Evolutionary conservation across 2,888 invertebrate genomes (phyloP).

Genomic region (Lampropteryx suffumata): DNA sequence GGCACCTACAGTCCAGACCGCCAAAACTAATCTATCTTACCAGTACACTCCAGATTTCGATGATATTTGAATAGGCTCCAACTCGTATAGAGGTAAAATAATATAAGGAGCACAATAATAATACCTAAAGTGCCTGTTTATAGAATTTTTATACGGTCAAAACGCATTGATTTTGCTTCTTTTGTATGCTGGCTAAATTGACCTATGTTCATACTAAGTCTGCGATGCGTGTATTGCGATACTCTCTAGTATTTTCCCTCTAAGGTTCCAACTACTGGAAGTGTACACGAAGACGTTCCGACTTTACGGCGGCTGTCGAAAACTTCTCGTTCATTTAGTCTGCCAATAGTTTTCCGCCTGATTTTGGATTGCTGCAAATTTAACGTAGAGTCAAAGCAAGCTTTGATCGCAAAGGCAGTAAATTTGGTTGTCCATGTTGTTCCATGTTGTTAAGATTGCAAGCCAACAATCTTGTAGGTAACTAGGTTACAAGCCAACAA

Average conservation of each 20-base stretch:
- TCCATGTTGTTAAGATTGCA: conserved; percentile 29
- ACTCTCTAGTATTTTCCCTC: not conserved
- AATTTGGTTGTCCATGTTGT: conserved; percentile 57
- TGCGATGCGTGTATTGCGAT: too few relatives aligned
- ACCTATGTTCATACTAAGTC: too few relatives aligned
- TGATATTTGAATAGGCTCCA: conserved; percentile 25
- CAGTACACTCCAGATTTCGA: conserved; percentile 28
- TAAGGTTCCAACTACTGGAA: conserved; percentile 39
- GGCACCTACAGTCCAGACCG: too few relatives aligned
- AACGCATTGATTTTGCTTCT: too few relatives aligned
- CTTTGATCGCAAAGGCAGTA: conserved; percentile 61
- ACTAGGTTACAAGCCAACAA: too few relatives aligned
- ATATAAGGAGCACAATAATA: not conserved
- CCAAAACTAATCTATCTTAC: too few relatives aligned
- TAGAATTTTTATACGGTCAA: too few relatives aligned
- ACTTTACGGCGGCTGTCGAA: conserved; percentile 49
- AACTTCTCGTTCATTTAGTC: conserved; percentile 64
- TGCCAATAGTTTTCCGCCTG: conserved; percentile 70
- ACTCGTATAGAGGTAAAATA: conserved; percentile 2
- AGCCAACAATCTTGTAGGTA: too few relatives aligned
- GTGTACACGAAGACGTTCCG: conserved; percentile 49
- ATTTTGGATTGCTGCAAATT: conserved; percentile 72
- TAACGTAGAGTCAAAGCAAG: conserved; percentile 62
- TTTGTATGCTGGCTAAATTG: too few relatives aligned
- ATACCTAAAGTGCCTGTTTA: not conserved